Conservation (phyloP, 2,113 vertebrate species). For the Trichomycterus rosablanca region DNA sequence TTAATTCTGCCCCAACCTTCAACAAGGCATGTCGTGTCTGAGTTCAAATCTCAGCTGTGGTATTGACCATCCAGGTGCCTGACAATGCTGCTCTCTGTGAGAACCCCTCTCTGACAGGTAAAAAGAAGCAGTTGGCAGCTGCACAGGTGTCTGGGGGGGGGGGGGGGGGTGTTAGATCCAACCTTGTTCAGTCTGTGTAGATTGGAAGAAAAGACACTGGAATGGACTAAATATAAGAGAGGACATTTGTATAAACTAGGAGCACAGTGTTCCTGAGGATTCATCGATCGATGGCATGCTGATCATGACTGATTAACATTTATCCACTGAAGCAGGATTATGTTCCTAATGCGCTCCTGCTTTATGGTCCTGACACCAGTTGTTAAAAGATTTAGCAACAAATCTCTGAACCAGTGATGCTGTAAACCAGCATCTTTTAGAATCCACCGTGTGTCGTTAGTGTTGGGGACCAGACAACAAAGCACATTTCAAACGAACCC, state of each 20-base stretch:
- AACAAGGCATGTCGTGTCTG: too few species aligned
- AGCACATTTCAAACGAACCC: too few species aligned
- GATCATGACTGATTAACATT: conserved; percentile 10
- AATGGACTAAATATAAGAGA: not conserved
- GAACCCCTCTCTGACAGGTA: too few species aligned
- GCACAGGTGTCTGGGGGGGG: too few species aligned
- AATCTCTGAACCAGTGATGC: not conserved
- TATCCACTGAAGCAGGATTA: not conserved
- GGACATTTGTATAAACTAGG: not conserved
- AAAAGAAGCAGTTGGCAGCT: too few species aligned
- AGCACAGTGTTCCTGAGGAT: not conserved
- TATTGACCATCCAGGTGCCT: too few species aligned
- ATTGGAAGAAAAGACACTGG: too few species aligned
- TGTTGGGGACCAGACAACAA: not conserved
- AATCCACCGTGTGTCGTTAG: not conserved
- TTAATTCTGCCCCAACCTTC: too few species aligned
- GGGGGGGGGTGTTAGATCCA: too few species aligned
- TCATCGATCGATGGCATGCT: not conserved
- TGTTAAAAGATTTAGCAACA: not conserved
- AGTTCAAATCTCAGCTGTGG: too few species aligned
- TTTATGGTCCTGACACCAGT: not conserved
- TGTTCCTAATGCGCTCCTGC: not conserved
- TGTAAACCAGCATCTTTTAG: not conserved
- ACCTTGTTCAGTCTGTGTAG: too few species aligned
- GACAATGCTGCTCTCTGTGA: too few species aligned